Evolutionary conservation across 2,113 vertebrate genomes (phyloP).

Genomic region (Erythrolamprus reginae): DNA sequence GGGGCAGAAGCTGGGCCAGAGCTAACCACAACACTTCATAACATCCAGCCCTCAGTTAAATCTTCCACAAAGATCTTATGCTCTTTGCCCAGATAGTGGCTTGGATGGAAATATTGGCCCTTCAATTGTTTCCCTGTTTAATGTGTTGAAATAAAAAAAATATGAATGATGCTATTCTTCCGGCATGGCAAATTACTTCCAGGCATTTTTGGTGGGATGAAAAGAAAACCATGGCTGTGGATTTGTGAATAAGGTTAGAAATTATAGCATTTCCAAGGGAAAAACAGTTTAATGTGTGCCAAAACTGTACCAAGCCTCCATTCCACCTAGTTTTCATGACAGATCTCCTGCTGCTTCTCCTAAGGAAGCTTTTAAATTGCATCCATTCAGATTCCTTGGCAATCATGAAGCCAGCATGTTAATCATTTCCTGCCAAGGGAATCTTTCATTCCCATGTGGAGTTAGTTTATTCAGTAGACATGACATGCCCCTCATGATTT

Average conservation of each 20-base stretch:
- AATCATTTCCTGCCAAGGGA: conserved; percentile 50
- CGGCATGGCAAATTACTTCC: neutral
- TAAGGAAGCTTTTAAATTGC: conserved; percentile 40
- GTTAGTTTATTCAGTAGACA: conserved; percentile 48
- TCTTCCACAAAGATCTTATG: neutral
- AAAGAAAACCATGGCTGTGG: neutral
- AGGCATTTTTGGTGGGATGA: neutral
- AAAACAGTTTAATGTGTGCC: neutral
- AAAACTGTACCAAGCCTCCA: neutral
- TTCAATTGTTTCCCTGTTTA: neutral
- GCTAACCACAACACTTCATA: no score
- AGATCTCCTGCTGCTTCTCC: neutral
- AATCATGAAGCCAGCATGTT: conserved; percentile 24
- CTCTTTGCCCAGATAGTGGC: neutral
- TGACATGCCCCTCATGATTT: conserved; percentile 19
- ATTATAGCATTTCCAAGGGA: neutral
- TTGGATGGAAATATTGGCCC: neutral
- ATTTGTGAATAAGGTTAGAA: neutral
- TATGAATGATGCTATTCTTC: neutral
- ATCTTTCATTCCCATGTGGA: conserved; percentile 41
- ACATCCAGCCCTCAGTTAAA: neutral
- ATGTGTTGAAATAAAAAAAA: neutral
- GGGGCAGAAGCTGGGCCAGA: no score
- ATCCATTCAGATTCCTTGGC: conserved; percentile 31
- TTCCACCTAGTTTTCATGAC: neutral